Evolutionary conservation across 2,888 invertebrate genomes (phyloP).

Genomic region (Drosophila barbarae): DNA sequence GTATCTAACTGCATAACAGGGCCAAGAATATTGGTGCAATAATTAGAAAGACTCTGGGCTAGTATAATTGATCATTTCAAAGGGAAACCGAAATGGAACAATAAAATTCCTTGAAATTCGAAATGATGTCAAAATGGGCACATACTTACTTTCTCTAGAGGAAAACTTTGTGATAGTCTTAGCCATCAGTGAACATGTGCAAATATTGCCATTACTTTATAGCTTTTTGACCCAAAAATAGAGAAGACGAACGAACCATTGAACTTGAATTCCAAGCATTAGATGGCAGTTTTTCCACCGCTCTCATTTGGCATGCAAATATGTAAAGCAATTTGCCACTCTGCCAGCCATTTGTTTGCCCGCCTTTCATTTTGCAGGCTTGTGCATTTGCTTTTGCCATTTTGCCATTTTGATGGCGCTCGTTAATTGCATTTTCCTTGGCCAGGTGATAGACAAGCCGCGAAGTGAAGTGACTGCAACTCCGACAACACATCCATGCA

Average conservation of each 20-base stretch:
- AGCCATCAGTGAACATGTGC: neutral
- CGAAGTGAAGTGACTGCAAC: slow-evolving; percentile 41
- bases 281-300: slow-evolving; percentile 6
- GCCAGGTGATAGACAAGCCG: slow-evolving; percentile 50
- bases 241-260: neutral
- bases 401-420: slow-evolving; percentile 56
- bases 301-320: slow-evolving; percentile 28
- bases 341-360: slow-evolving; percentile 37
- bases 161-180: neutral
- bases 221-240: neutral
- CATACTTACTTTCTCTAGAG: neutral
- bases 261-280: slow-evolving; percentile 8
- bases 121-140: neutral
- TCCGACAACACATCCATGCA: slow-evolving; percentile 12
- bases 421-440: slow-evolving; percentile 64
- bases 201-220: neutral
- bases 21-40: slow-evolving; percentile 16
- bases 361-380: slow-evolving; percentile 50
- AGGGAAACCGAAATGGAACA: neutral
- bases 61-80: slow-evolving; percentile 11
- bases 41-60: slow-evolving; percentile 3
- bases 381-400: slow-evolving; percentile 14
- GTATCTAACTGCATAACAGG: slow-evolving; percentile 14
- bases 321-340: slow-evolving; percentile 45
- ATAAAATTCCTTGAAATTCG: neutral